Evolutionary conservation across 2,113 vertebrate genomes (phyloP).

Genomic region (Platysternon megacephalum): DNA sequence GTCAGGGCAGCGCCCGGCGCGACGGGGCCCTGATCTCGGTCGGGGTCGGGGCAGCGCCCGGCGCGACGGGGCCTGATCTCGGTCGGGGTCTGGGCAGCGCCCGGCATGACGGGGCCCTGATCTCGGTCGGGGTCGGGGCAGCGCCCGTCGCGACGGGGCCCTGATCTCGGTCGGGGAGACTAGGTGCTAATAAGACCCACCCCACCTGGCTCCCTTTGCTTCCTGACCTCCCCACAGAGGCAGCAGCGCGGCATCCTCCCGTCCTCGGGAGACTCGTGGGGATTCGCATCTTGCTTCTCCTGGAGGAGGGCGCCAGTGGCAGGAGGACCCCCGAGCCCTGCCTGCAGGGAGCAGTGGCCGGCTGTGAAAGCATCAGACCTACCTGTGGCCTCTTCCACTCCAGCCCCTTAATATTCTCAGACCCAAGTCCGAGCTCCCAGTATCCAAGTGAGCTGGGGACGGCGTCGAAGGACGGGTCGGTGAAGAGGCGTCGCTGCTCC

Average conservation of each 20-base stretch:
- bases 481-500: constrained; percentile 51
- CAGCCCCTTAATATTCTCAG: constrained; percentile 52
- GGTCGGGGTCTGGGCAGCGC: not conserved
- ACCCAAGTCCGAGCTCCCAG: constrained; percentile 54
- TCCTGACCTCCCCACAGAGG: not conserved
- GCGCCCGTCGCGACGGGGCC: not conserved
- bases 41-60: not conserved
- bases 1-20: too few species aligned
- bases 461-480: constrained; percentile 64
- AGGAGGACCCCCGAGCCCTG: not conserved
- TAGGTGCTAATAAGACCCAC: too few species aligned
- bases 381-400: constrained; percentile 74
- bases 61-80: not conserved
- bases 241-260: not conserved
- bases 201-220: not conserved
- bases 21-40: too few species aligned
- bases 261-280: not conserved
- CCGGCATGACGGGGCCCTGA: too few species aligned
- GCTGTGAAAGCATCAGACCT: not conserved
- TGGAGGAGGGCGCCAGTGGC: not conserved
- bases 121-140: not conserved
- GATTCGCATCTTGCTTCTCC: not conserved
- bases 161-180: not conserved
- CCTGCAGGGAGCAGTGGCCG: not conserved
- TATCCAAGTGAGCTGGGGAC: constrained; percentile 66